Conservation (phyloP, 2,888 invertebrate species). For the Masnerella sp. region DNA sequence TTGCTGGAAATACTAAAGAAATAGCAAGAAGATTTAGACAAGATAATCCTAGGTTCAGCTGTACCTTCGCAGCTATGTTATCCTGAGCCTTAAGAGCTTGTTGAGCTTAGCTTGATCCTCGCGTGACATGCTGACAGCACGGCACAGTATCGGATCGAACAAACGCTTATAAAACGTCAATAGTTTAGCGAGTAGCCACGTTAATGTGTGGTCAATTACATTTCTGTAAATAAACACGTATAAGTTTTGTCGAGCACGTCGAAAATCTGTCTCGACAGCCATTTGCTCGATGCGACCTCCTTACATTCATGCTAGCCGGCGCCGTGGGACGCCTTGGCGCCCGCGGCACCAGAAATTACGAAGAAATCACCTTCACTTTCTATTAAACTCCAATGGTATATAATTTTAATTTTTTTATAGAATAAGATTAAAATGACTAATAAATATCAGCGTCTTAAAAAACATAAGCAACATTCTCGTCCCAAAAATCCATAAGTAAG, state of each 20-base stretch:
- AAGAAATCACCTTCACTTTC: constrained; percentile 60
- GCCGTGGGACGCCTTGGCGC: constrained; percentile 71
- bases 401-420: too few relatives aligned
- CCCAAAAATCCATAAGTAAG: too few relatives aligned
- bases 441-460: too few relatives aligned
- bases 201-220: constrained; percentile 4
- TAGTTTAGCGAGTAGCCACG: constrained; percentile 11
- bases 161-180: constrained; percentile 10
- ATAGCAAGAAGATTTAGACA: constrained; percentile 63
- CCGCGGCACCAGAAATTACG: constrained; percentile 70
- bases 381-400: too few relatives aligned
- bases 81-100: constrained; percentile 69
- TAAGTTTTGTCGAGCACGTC: constrained; percentile 31
- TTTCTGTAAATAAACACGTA: constrained; percentile 15
- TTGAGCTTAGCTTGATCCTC: constrained; percentile 74
- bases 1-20: constrained; percentile 1
- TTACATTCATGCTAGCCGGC: constrained; percentile 66
- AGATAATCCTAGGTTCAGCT: constrained; percentile 71
- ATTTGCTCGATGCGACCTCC: constrained; percentile 60
- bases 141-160: constrained; percentile 46
- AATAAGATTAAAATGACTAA: too few relatives aligned
- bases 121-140: constrained; percentile 69
- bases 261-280: constrained; percentile 9
- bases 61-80: constrained; percentile 67
- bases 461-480: too few relatives aligned